Evolutionary conservation across 2,888 invertebrate genomes (phyloP).

Genomic region (Leptothorax acervorum): DNA sequence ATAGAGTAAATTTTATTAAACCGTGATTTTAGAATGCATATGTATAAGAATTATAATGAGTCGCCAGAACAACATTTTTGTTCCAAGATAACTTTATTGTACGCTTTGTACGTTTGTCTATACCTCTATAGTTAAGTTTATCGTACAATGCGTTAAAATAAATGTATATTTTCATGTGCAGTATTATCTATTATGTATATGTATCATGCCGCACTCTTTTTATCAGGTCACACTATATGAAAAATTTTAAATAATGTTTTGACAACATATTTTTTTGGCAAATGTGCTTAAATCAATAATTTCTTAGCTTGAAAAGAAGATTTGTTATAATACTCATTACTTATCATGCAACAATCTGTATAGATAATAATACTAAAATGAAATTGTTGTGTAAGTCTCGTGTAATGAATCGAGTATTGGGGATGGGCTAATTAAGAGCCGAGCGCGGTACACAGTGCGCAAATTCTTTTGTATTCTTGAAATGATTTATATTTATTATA

Average conservation of each 20-base stretch:
- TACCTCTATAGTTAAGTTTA: background rate
- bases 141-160: background rate
- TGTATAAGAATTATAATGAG: background rate
- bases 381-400: too few relatives aligned
- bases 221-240: background rate
- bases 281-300: background rate
- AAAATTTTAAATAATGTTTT: background rate
- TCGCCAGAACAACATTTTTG: background rate
- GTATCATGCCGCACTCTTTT: background rate
- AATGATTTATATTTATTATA: too few relatives aligned
- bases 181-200: background rate
- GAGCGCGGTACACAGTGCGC: too few relatives aligned
- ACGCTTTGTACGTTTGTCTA: background rate
- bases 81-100: background rate
- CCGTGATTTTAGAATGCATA: background rate
- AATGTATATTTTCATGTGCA: background rate
- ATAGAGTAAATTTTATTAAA: background rate
- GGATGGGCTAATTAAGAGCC: too few relatives aligned
- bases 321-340: background rate
- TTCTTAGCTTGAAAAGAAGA: background rate
- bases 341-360: background rate
- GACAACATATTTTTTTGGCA: background rate
- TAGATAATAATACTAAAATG: background rate
- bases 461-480: too few relatives aligned
- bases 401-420: too few relatives aligned